Evolutionary conservation across 1,140 invertebrate species (phyloP).

Genomic region (Bradysia coprophila): DNA sequence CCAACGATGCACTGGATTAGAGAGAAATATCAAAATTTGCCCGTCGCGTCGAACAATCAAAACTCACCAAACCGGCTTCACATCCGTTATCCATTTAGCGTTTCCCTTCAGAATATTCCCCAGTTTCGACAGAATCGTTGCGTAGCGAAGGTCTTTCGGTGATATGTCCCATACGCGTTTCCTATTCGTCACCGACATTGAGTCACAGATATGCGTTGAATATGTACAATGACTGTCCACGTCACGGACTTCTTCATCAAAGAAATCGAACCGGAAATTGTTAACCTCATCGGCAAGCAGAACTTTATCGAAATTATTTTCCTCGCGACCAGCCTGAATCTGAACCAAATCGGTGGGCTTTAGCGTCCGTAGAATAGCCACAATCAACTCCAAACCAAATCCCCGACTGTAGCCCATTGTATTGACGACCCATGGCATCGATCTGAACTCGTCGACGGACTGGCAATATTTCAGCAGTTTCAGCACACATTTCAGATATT

Average conservation of each 20-base stretch:
- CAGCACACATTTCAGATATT: conserved; percentile 28
- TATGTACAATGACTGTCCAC: not conserved
- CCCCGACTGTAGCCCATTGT: conserved; percentile 41
- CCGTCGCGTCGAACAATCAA: not conserved
- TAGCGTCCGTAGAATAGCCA: conserved; percentile 23
- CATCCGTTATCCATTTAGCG: conserved; percentile 9
- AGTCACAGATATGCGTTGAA: not conserved
- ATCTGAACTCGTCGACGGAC: conserved; percentile 9
- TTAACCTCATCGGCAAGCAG: conserved; percentile 20
- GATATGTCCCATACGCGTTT: conserved; percentile 11
- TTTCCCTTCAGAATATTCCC: conserved; percentile 10
- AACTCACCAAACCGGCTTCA: conserved; percentile 4
- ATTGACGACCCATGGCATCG: conserved; percentile 36
- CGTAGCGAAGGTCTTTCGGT: conserved; percentile 15
- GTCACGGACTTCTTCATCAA: not conserved
- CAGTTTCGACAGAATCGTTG: conserved; percentile 13
- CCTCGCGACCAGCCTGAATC: conserved; percentile 23
- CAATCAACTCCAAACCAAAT: conserved; percentile 30
- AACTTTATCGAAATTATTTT: conserved; percentile 28
- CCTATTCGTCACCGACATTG: not conserved
- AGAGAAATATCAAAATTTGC: conserved; percentile 1
- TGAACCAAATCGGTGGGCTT: conserved; percentile 31
- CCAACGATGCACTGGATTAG: conserved; percentile 5
- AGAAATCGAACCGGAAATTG: conserved; percentile 3
- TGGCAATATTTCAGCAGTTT: conserved; percentile 20